A percentile compares a stretch with the other conserved stretches of the same genome.
phyloP scores from a whole-genome alignment of 2,113 vertebrate genomes.

The Sinocyclocheilus anophthalmus region DNA sequence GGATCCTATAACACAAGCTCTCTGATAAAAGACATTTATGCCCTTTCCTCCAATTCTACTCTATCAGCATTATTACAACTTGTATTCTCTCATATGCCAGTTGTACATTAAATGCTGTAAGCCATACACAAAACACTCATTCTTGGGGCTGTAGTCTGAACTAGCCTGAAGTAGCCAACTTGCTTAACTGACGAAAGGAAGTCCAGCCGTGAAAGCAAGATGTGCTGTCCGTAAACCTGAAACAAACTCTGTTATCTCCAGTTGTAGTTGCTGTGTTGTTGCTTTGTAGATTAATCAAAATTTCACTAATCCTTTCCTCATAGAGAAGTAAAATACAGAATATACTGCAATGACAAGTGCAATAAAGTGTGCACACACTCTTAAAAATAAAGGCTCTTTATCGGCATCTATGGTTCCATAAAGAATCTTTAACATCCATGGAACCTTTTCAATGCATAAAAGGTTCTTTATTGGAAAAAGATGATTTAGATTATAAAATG shows the following conservation, averaged over 20 bases:
- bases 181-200: neutral
- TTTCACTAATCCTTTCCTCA: too few species aligned
- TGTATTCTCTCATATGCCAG: conserved; percentile 2
- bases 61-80: conserved; percentile 30
- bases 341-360: too few species aligned
- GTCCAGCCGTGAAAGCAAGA: neutral
- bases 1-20: conserved; percentile 56
- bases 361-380: too few species aligned
- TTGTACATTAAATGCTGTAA: conserved; percentile 9
- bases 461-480: too few species aligned
- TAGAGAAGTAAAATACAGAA: too few species aligned
- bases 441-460: too few species aligned
- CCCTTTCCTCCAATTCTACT: conserved; percentile 57
- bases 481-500: too few species aligned
- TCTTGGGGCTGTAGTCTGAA: neutral
- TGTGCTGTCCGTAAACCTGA: conserved; percentile 59
- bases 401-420: too few species aligned
- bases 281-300: neutral
- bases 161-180: neutral
- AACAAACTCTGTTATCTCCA: neutral
- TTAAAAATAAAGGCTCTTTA: too few species aligned
- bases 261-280: neutral
- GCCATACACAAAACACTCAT: neutral
- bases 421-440: too few species aligned
- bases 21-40: conserved; percentile 54